Evolutionary conservation across 2,888 invertebrate genomes (phyloP).

Genomic region (Tetrapedia diversipes): DNA sequence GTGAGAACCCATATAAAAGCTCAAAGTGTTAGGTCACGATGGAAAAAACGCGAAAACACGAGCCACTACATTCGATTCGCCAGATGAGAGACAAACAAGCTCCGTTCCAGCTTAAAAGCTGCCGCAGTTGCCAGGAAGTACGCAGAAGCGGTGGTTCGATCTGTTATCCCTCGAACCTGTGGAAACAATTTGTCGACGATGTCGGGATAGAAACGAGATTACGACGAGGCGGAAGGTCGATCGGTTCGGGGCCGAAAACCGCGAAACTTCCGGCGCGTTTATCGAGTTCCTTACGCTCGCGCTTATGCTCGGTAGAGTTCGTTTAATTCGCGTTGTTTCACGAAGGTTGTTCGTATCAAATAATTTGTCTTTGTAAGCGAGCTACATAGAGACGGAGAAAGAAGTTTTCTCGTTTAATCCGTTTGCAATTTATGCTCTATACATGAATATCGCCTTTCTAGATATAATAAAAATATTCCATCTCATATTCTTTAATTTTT

Average conservation of each 20-base stretch:
- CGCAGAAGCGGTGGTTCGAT: slow-evolving; percentile 19
- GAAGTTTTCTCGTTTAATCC: slow-evolving; percentile 7
- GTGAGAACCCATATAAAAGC: too few species aligned
- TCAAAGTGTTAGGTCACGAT: neutral
- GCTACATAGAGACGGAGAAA: neutral
- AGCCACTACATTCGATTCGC: neutral
- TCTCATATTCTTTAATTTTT: too few species aligned
- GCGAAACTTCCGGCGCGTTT: slow-evolving; percentile 48
- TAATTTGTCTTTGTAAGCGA: slow-evolving; percentile 3
- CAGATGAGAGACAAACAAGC: neutral
- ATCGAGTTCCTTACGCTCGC: slow-evolving; percentile 47
- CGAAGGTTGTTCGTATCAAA: slow-evolving; percentile 30
- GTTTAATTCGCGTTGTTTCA: slow-evolving; percentile 34
- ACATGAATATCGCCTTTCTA: too few species aligned
- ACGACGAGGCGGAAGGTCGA: slow-evolving; percentile 46
- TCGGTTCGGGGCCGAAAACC: slow-evolving; percentile 20
- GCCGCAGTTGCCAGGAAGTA: slow-evolving; percentile 8
- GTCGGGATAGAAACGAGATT: slow-evolving; percentile 50
- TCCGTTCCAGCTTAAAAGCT: slow-evolving; percentile 14
- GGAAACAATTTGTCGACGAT: slow-evolving; percentile 53
- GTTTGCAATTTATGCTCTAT: too few species aligned
- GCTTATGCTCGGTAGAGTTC: slow-evolving; percentile 16
- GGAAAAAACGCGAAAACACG: neutral
- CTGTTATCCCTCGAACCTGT: slow-evolving; percentile 33
- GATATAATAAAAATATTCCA: too few species aligned